phyloP scores from a whole-genome alignment of 1,140 invertebrate genomes.

The Ptiloglossa arizonensis region DNA sequence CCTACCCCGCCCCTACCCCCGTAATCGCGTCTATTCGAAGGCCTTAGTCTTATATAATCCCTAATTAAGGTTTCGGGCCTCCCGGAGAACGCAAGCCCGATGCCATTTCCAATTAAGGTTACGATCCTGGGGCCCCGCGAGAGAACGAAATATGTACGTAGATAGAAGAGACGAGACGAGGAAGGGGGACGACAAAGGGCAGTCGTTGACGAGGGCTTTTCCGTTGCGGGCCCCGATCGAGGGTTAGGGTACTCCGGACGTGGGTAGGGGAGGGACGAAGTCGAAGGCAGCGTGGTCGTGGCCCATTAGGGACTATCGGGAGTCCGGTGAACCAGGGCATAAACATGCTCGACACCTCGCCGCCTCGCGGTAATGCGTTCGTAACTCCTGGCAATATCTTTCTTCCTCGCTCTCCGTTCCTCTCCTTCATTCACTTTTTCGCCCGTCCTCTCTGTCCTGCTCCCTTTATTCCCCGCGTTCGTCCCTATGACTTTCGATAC shows the following conservation, averaged over 20 bases:
- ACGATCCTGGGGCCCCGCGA: constrained; percentile 44
- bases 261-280: not conserved
- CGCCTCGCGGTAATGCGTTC: constrained; percentile 74
- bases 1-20: too few relatives aligned
- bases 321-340: constrained; percentile 68
- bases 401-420: constrained; percentile 12
- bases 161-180: constrained; percentile 41
- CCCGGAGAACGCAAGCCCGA: constrained; percentile 23
- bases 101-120: constrained; percentile 67
- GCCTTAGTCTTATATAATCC: constrained; percentile 51
- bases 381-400: constrained; percentile 73
- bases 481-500: constrained; percentile 34
- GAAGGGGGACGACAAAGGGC: constrained; percentile 53
- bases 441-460: constrained; percentile 16
- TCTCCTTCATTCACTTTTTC: constrained; percentile 23
- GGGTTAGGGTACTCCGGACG: not conserved
- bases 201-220: constrained; percentile 61
- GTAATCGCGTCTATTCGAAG: constrained; percentile 40
- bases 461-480: constrained; percentile 38
- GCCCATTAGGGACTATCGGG: constrained; percentile 76
- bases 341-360: constrained; percentile 76
- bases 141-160: constrained; percentile 60
- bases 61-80: constrained; percentile 59
- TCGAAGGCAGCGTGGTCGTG: constrained; percentile 64
- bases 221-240: constrained; percentile 14